Conservation (phyloP, 2,113 vertebrate genomes). For the Tricholaema leucomelas region DNA sequence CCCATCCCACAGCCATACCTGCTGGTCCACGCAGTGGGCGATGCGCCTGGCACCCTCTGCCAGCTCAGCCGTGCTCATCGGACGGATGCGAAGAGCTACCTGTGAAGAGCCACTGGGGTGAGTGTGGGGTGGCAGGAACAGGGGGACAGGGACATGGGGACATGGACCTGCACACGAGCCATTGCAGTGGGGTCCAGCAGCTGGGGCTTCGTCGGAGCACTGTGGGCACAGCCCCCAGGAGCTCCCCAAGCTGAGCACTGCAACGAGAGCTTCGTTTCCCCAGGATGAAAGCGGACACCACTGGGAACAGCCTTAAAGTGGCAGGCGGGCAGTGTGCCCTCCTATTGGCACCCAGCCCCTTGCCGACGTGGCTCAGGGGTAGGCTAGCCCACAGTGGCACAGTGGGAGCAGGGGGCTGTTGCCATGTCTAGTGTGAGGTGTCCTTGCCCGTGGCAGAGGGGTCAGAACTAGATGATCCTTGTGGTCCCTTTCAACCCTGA, state of each 20-base stretch:
- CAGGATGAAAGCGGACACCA: neutral
- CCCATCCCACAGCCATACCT: constrained; percentile 72
- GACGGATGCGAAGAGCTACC: constrained; percentile 90
- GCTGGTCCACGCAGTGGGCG: constrained; percentile 86
- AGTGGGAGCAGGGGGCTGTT: no score
- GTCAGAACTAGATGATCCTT: no score
- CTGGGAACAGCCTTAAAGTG: neutral
- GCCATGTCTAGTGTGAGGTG: no score
- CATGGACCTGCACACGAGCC: neutral
- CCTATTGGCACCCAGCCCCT: neutral
- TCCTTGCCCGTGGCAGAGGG: no score
- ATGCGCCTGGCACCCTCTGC: constrained; percentile 85
- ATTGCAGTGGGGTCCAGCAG: neutral
- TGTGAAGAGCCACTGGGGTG: constrained; percentile 28
- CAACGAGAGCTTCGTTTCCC: neutral
- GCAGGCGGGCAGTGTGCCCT: neutral
- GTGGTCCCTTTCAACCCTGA: no score
- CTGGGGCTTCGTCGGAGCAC: neutral
- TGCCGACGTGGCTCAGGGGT: neutral
- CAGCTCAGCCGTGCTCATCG: constrained; percentile 85
- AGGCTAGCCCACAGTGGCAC: neutral
- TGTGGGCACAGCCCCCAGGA: neutral
- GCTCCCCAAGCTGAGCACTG: neutral
- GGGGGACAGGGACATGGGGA: neutral
- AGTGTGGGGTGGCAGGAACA: neutral